These are phyloP conservation scores for Peucedramus taeniatus DNA, from an alignment of 2,113 vertebrate genomes.

Conservation along the genomic window DNA sequence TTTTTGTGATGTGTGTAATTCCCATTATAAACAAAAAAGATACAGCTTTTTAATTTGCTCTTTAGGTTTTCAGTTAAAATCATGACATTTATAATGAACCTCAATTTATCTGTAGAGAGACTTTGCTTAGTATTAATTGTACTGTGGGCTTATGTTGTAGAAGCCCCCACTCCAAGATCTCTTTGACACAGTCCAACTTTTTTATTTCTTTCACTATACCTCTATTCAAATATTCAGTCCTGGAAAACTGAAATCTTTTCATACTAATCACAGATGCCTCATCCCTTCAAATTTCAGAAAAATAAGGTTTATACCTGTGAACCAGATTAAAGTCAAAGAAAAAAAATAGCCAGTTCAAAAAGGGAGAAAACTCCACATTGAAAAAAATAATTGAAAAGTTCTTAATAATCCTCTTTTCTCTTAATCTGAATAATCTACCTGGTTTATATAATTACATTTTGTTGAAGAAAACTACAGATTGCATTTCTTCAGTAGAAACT, in stretches of 20 bases:
- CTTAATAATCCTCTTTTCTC: not conserved
- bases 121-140: not conserved
- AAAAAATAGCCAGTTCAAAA: not conserved
- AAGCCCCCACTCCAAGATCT: not conserved
- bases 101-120: not conserved
- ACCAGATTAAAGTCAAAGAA: not conserved
- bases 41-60: not conserved
- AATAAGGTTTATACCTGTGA: not conserved
- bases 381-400: not conserved
- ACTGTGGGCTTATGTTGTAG: not conserved
- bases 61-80: not conserved
- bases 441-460: not conserved
- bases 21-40: not conserved
- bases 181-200: not conserved
- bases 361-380: not conserved
- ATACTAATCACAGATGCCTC: not conserved
- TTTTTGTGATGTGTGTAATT: not conserved
- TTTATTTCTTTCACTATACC: not conserved
- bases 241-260: not conserved
- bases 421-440: not conserved
- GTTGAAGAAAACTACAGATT: not conserved
- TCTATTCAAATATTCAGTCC: not conserved
- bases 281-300: not conserved
- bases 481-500: not conserved
- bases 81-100: not conserved